Conservation (phyloP, 2,113 vertebrate genomes). For the Myrmophylax atrothorax region DNA sequence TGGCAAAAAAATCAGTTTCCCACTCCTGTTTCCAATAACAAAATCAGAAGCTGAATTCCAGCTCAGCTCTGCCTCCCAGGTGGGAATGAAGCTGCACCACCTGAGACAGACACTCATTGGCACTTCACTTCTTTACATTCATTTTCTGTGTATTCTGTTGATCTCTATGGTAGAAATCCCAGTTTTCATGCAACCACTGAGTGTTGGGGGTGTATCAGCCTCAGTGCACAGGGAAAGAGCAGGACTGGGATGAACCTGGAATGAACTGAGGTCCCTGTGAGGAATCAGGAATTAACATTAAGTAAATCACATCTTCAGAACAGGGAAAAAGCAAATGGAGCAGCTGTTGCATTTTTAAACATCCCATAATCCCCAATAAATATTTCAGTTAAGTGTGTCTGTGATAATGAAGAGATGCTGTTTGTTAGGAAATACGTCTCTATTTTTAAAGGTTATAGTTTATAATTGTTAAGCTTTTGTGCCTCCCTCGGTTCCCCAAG, state of each 20-base stretch:
- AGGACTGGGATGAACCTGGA: not conserved
- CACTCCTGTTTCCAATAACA: not conserved
- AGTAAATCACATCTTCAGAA: not conserved
- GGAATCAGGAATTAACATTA: accelerated
- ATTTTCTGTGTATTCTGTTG: not conserved
- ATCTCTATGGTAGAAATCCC: not conserved
- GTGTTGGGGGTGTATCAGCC: not conserved
- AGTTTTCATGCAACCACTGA: not conserved
- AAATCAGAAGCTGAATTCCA: not conserved
- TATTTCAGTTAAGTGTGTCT: not conserved
- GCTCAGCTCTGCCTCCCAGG: not conserved
- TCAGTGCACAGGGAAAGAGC: not conserved
- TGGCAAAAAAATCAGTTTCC: not conserved
- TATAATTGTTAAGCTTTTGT: not conserved
- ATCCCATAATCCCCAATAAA: not conserved
- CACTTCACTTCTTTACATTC: not conserved
- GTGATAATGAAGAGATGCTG: not conserved
- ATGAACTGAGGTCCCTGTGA: not conserved
- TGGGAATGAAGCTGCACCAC: not conserved
- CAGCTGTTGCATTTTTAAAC: not conserved
- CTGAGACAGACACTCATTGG: not conserved
- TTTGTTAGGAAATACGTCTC: not conserved
- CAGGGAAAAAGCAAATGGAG: not conserved
- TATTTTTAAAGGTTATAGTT: not conserved
- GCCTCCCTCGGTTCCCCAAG: not conserved